Evolutionary conservation across 2,113 vertebrate species (phyloP).

Genomic region (Lethenteron camtschaticum): DNA sequence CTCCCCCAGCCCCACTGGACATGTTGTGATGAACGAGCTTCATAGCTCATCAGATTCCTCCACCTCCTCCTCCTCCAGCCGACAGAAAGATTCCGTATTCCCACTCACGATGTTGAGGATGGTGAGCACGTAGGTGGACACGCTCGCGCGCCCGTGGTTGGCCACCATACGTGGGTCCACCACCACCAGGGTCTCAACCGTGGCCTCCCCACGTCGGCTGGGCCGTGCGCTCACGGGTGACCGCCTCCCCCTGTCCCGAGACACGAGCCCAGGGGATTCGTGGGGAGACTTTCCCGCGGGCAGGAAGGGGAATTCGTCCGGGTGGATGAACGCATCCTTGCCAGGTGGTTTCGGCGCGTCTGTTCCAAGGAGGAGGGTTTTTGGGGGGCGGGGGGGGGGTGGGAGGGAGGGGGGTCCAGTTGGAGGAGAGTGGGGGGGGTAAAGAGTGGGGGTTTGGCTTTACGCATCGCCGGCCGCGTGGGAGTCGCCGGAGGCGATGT

Average conservation of each 20-base stretch:
- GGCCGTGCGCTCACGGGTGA: slow-evolving; percentile 23
- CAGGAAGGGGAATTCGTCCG: slow-evolving; percentile 36
- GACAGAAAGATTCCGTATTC: too few relatives aligned
- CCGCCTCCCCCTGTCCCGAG: slow-evolving; percentile 25
- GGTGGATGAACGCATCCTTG: slow-evolving; percentile 28
- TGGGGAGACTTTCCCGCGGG: slow-evolving; percentile 30
- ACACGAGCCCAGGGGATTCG: slow-evolving; percentile 18
- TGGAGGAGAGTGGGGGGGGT: background rate
- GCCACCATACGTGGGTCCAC: slow-evolving; percentile 56
- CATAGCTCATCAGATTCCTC: background rate
- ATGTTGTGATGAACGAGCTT: background rate
- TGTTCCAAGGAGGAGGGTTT: slow-evolving; percentile 12
- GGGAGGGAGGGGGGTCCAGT: background rate
- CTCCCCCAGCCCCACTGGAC: background rate
- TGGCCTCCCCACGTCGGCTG: slow-evolving; percentile 25
- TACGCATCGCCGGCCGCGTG: background rate
- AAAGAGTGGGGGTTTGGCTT: background rate
- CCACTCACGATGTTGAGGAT: slow-evolving; percentile 54
- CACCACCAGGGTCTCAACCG: slow-evolving; percentile 60
- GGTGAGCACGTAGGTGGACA: slow-evolving; percentile 61
- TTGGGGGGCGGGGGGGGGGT: too few relatives aligned
- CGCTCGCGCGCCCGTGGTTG: slow-evolving; percentile 47
- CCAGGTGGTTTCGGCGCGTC: slow-evolving; percentile 47
- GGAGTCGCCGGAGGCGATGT: background rate
- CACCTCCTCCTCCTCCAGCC: background rate